phyloP scores from a whole-genome alignment of 2,888 invertebrate genomes.

The Cetonia aurata region DNA sequence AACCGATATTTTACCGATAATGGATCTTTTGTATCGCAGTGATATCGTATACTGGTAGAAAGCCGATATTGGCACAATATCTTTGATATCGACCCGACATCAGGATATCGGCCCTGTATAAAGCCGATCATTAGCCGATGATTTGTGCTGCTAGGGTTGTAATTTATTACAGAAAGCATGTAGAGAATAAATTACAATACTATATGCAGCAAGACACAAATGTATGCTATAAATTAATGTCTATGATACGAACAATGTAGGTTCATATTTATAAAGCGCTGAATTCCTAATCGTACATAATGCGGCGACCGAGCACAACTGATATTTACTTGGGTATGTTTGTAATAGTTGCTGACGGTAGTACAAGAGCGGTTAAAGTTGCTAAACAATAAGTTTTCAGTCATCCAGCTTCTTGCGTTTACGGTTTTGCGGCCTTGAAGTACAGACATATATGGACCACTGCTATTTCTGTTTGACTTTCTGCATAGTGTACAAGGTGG shows the following conservation, averaged over 20 bases:
- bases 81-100: too few species aligned
- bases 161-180: not conserved
- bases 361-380: not conserved
- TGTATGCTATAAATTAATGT: conserved; percentile 9
- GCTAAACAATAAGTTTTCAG: conserved; percentile 9
- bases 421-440: not conserved
- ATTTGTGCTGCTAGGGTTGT: too few species aligned
- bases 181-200: not conserved
- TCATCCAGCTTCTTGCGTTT: conserved; percentile 3
- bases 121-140: too few species aligned
- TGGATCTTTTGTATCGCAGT: too few species aligned
- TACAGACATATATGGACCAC: not conserved
- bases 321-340: conserved; percentile 5
- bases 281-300: not conserved
- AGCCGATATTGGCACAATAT: too few species aligned
- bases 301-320: not conserved
- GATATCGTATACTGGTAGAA: too few species aligned
- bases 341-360: too few species aligned
- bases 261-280: not conserved
- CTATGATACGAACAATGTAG: not conserved
- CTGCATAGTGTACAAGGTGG: not conserved
- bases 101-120: too few species aligned
- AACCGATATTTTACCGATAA: too few species aligned
- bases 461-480: not conserved
- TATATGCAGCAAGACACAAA: not conserved